Percentiles rank a stretch among this genome's conserved stretches.
These are phyloP conservation scores for Machaerirhynchus nigripectus DNA, from an alignment of 2,113 vertebrate genomes.

Conservation along the genomic window DNA sequence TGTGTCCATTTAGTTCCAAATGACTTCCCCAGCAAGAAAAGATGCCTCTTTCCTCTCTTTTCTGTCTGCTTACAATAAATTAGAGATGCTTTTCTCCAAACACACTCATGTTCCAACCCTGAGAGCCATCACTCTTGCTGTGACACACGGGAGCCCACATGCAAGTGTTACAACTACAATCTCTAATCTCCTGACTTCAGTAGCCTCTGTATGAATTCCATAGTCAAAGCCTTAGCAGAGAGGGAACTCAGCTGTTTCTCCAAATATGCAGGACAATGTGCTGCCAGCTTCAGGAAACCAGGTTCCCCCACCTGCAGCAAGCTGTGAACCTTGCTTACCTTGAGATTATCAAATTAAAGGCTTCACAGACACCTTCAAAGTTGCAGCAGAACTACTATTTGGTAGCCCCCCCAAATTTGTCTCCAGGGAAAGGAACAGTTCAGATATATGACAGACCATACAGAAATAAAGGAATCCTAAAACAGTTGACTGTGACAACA, in stretches of 20 bases:
- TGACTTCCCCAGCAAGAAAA: not conserved
- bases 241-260: not conserved
- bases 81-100: not conserved
- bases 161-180: not conserved
- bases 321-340: not conserved
- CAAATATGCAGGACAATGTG: fast-evolving
- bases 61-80: not conserved
- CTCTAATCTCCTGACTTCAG: not conserved
- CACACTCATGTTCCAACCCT: not conserved
- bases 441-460: not conserved
- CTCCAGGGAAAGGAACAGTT: not conserved
- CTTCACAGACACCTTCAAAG: not conserved
- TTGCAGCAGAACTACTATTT: not conserved
- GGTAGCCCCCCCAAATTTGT: not conserved
- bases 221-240: not conserved
- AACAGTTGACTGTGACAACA: not conserved
- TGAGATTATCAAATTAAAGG: not conserved
- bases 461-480: not conserved
- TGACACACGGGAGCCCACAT: not conserved
- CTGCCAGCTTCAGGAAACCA: not conserved
- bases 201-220: not conserved
- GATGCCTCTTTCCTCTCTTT: not conserved
- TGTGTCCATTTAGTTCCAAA: not conserved
- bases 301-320: not conserved
- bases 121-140: not conserved